phyloP scores from a whole-genome alignment of 2,113 vertebrate species.

The Regulus satrapa region DNA sequence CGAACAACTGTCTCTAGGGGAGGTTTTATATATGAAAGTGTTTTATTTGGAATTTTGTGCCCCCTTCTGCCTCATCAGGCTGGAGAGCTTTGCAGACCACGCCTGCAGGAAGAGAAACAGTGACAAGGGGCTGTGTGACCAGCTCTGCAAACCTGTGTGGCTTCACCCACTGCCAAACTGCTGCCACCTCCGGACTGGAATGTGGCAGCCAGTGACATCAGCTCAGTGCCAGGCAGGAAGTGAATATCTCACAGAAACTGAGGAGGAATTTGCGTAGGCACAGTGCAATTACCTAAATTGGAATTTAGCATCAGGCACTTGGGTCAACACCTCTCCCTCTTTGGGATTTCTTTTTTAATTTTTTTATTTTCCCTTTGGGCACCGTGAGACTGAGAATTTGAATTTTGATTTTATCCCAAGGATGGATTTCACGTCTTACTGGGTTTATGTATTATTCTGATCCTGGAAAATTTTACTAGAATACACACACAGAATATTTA shows the following conservation, averaged over 20 bases:
- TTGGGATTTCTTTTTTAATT: not conserved
- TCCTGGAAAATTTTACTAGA: not conserved
- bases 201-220: not conserved
- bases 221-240: conserved; percentile 12
- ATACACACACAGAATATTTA: not conserved
- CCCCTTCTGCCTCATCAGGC: fast-evolving
- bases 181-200: not conserved
- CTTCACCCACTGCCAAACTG: not conserved
- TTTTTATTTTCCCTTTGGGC: not conserved
- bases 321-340: not conserved
- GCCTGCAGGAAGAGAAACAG: fast-evolving
- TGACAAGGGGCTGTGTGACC: not conserved
- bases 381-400: not conserved
- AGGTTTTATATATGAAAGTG: not conserved
- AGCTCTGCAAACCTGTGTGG: not conserved
- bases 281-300: not conserved
- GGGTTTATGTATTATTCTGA: not conserved
- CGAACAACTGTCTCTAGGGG: not conserved
- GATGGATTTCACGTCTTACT: not conserved
- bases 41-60: not conserved
- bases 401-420: not conserved
- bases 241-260: not conserved
- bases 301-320: not conserved
- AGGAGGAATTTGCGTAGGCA: not conserved
- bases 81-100: not conserved